Conservation (phyloP, 2,888 invertebrate species). For the Euzophera pinguis region DNA sequence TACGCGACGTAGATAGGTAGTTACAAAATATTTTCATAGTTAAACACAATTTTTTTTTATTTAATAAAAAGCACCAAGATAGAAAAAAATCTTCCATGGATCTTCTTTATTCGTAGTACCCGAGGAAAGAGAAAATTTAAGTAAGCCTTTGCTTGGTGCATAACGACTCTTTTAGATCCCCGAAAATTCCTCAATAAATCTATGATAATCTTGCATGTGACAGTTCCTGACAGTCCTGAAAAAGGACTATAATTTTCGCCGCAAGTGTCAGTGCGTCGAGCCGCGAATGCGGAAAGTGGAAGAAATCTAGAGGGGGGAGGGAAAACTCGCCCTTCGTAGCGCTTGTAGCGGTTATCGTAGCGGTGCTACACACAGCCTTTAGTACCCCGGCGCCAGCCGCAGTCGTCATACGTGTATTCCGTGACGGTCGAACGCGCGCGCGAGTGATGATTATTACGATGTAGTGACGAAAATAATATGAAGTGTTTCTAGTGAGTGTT, state of each 20-base stretch:
- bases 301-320: constrained; percentile 28
- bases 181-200: constrained; percentile 9
- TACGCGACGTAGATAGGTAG: no score
- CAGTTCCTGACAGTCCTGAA: constrained; percentile 8
- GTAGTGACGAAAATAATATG: constrained; percentile 48
- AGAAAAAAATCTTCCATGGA: no score
- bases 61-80: no score
- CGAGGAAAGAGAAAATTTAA: neutral
- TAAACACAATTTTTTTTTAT: no score
- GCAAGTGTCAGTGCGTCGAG: constrained; percentile 31
- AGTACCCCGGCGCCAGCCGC: constrained; percentile 66
- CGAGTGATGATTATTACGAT: constrained; percentile 59
- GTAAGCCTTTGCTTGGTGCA: constrained; percentile 1
- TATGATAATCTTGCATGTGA: constrained; percentile 13
- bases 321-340: constrained; percentile 37
- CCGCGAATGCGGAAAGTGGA: constrained; percentile 32
- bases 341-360: constrained; percentile 17
- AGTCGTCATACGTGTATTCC: constrained; percentile 39
- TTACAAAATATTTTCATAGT: no score
- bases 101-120: neutral
- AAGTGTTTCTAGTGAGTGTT: constrained; percentile 54
- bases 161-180: constrained; percentile 1
- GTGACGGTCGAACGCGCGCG: constrained; percentile 36
- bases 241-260: constrained; percentile 25
- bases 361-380: constrained; percentile 29